A percentile compares a stretch with the other conserved stretches of the same genome.
These are phyloP conservation scores for Nycticebus coucang DNA, from an alignment of 2,113 vertebrate species.

Conservation along the genomic window DNA sequence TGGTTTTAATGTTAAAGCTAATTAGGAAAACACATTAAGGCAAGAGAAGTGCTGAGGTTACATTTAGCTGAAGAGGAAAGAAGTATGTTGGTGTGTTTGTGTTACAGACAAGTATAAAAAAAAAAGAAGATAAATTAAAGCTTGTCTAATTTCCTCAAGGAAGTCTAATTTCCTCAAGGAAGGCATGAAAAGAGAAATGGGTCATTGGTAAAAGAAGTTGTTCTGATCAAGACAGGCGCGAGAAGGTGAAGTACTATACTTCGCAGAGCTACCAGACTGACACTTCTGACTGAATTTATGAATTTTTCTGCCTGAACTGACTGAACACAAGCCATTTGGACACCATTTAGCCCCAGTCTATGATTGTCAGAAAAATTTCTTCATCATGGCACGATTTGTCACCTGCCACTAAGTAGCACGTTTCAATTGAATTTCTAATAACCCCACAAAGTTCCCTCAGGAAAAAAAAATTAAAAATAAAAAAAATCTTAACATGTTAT, in stretches of 20 bases:
- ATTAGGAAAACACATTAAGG: constrained; percentile 80
- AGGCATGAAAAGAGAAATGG: constrained; percentile 13
- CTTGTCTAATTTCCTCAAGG: constrained; percentile 27
- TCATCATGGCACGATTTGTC: constrained; percentile 27
- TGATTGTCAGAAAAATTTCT: constrained; percentile 52
- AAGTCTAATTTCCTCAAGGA: constrained; percentile 49
- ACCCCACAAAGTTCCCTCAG: neutral
- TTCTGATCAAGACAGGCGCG: neutral
- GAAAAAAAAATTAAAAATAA: neutral
- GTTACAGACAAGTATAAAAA: constrained; percentile 44
- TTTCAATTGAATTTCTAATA: constrained; percentile 55
- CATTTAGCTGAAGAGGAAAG: constrained; percentile 69
- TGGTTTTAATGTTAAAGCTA: constrained; percentile 79
- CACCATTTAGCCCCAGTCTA: neutral
- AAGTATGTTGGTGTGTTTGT: constrained; percentile 25
- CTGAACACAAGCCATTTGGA: neutral
- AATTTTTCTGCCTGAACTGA: constrained; percentile 21
- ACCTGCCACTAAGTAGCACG: neutral
- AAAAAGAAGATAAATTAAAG: constrained; percentile 50
- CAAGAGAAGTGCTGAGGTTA: constrained; percentile 74
- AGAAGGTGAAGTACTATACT: neutral
- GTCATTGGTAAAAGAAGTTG: neutral
- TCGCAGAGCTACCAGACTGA: neutral
- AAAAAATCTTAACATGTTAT: neutral
- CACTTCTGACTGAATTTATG: neutral